Base-by-base conservation (phyloP, 1,140 invertebrate genomes). In the Babylonia areolata region DNA sequence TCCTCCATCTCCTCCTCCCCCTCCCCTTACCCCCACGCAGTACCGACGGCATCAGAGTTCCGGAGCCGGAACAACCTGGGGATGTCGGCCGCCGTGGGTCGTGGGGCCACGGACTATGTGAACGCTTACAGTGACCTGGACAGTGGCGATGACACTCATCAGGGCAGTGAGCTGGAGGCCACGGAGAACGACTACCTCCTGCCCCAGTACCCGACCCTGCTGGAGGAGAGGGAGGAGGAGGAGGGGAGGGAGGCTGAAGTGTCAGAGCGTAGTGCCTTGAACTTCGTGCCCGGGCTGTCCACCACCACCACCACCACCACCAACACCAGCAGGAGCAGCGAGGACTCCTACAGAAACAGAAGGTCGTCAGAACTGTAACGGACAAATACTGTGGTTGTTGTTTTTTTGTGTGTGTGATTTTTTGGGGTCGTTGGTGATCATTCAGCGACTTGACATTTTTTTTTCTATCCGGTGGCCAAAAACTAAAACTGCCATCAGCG, bases 181-280 rank as follows among this genome's bases (percentile, higher is more conserved):
- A 84, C 83, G 81, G 87, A 86, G 64, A 85, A 42, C 28, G 87
- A 88, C 15, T 84, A 77, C 82, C 42, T 86, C 23, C 69, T 88
- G 33, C 85, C 85, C 31, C 87, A 85, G 0, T 86, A 86, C 78
- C 85, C 85, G 11, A 58, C 79, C 31, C 35, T 77, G 28, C 9
- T 35, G 71, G 87, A 39, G 40, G 46, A 58, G 64, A 85, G 71
- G 81, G 80, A 81, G 71, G 85, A 64, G 35, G 84, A 85, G 40
- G 78, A 85, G 17, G 75, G 83, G 31, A 77, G 39, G n/a, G 73
- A 69, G 46, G 54, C n/a, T 1, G 40, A 37, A 35, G 42, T 81
- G 39, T 51, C 33, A 35, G 87, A 88, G 58, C 69, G 81, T 58
- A 83, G 39, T 73, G 85, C 85, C 82, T 81, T 79, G 84, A 88